Evolutionary conservation across 2,113 vertebrate genomes (phyloP).

Genomic region (Semicossyphus pulcher): DNA sequence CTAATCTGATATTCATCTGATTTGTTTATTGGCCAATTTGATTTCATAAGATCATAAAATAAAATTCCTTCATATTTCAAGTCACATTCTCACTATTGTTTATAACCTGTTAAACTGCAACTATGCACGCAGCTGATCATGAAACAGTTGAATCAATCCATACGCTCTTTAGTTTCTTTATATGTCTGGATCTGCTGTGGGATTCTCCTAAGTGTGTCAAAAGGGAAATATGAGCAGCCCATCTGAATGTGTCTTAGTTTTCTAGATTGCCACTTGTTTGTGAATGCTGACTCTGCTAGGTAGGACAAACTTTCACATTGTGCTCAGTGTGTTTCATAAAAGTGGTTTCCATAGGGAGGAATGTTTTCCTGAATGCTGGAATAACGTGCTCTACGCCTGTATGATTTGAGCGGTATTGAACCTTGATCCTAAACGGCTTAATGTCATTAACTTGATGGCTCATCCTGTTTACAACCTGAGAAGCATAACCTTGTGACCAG

Average conservation of each 20-base stretch:
- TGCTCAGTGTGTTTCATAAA: constrained; percentile 6
- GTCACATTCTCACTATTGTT: not conserved
- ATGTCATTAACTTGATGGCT: constrained; percentile 44
- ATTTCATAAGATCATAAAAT: constrained; percentile 2
- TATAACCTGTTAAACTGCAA: constrained; percentile 76
- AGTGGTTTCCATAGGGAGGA: not conserved
- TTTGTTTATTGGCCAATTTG: constrained; percentile 15
- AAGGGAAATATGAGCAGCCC: not conserved
- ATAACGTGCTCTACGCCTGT: constrained; percentile 1
- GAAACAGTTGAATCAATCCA: constrained; percentile 54
- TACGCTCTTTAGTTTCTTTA: not conserved
- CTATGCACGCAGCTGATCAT: constrained; percentile 50
- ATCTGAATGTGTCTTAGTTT: not conserved
- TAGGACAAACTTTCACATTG: not conserved
- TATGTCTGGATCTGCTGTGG: not conserved
- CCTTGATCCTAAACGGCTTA: constrained; percentile 47
- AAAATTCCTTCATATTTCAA: not conserved
- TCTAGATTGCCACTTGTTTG: not conserved
- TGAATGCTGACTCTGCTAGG: not conserved
- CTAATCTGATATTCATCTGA: not conserved
- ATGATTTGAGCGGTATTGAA: constrained; percentile 21
- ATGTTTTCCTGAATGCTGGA: constrained; percentile 8
- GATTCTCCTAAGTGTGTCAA: not conserved
- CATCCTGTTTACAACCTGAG: constrained; percentile 53
- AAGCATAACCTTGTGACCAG: constrained; percentile 43